These are phyloP conservation scores for Malthinus seriepunctatus DNA, from an alignment of 2,888 invertebrate species.

Conservation along the genomic window DNA sequence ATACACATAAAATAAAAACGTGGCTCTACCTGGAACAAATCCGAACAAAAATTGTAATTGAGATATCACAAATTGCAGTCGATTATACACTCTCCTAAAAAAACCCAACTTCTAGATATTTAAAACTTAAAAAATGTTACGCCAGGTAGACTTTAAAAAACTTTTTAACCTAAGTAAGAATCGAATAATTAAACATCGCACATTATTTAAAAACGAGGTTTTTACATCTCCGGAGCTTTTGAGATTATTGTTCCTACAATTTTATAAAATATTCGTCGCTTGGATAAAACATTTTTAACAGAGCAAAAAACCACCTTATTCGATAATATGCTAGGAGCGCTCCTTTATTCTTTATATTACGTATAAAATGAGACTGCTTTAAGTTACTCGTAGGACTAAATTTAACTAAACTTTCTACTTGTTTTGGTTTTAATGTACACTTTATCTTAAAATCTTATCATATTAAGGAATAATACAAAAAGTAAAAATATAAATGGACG, in stretches of 20 bases:
- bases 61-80: constrained; percentile 27
- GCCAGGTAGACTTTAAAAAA: constrained; percentile 17
- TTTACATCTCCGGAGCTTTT: not conserved
- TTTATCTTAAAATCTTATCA: constrained; percentile 13
- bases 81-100: constrained; percentile 14
- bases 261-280: too few species aligned
- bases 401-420: too few species aligned
- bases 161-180: constrained; percentile 1
- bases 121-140: constrained; percentile 11
- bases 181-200: not conserved
- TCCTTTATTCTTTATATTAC: too few species aligned
- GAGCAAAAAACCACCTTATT: too few species aligned
- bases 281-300: too few species aligned
- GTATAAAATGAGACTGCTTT: too few species aligned
- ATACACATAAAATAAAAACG: too few species aligned
- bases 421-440: constrained; percentile 16
- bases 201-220: not conserved
- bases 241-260: too few species aligned
- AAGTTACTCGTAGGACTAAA: too few species aligned
- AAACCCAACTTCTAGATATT: constrained; percentile 11
- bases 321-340: too few species aligned
- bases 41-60: constrained; percentile 18
- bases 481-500: constrained; percentile 23
- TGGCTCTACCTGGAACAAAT: constrained; percentile 6
- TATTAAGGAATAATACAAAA: constrained; percentile 21